phyloP scores from a whole-genome alignment of 2,888 invertebrate species.

The Phengaris alcon region DNA sequence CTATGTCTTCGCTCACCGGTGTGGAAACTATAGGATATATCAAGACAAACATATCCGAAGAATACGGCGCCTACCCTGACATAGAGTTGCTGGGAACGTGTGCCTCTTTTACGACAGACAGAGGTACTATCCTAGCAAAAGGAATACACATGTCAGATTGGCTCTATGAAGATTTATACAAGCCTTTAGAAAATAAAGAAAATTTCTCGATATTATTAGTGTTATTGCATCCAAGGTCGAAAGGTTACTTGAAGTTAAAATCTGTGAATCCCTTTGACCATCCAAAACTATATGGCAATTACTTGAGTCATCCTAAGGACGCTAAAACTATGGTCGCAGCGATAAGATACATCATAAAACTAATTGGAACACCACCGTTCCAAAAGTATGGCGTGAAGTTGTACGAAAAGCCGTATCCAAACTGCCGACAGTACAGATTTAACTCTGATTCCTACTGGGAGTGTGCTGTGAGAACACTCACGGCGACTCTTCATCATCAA shows the following conservation, averaged over 20 bases:
- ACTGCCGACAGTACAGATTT: conserved; percentile 74
- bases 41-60: conserved; percentile 77
- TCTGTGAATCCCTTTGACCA: conserved; percentile 82
- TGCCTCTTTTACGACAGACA: conserved; percentile 78
- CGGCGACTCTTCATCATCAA: conserved; percentile 83
- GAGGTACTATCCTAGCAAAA: conserved; percentile 65
- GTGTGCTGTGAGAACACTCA: conserved; percentile 80
- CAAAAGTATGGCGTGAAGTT: conserved; percentile 79
- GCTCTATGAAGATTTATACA: conserved; percentile 63
- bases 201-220: conserved; percentile 76
- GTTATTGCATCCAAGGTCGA: conserved; percentile 81
- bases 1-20: conserved; percentile 75
- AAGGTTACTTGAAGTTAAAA: conserved; percentile 81
- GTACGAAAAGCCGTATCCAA: conserved; percentile 74
- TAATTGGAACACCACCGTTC: conserved; percentile 79
- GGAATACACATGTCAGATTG: conserved; percentile 62
- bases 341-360: conserved; percentile 73
- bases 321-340: conserved; percentile 79
- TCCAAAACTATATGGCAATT: conserved; percentile 85
- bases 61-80: conserved; percentile 79
- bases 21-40: conserved; percentile 80
- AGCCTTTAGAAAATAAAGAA: conserved; percentile 63
- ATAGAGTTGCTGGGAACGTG: conserved; percentile 81
- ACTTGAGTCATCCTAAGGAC: conserved; percentile 82
- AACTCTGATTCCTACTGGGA: conserved; percentile 83